Conservation (phyloP, 2,797 vertebrate species). For the Leptodactylus fallax region DNA sequence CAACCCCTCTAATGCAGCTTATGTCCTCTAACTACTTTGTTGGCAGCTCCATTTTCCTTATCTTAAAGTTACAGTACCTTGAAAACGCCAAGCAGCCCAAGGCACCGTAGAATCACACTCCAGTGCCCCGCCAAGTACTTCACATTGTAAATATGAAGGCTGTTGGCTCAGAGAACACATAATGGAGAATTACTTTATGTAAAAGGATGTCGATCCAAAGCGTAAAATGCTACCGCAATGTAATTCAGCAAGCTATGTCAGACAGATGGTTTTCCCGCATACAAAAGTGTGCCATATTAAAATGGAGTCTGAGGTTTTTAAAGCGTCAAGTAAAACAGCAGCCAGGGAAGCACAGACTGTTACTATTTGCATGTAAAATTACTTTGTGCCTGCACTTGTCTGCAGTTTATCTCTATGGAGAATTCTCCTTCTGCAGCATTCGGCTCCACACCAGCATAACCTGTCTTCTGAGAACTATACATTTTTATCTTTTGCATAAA, state of each 20-base stretch:
- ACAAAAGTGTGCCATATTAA: slow-evolving; percentile 1
- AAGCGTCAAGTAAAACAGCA: slow-evolving; percentile 17
- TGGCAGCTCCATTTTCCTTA: background rate
- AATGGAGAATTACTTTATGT: slow-evolving; percentile 10
- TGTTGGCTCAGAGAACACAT: background rate
- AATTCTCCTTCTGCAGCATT: slow-evolving; percentile 27
- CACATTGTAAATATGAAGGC: background rate
- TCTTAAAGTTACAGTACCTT: background rate
- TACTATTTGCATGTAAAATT: slow-evolving; percentile 25
- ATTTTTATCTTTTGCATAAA: slow-evolving; percentile 37
- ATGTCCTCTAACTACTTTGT: background rate
- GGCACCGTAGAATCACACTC: background rate
- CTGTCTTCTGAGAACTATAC: slow-evolving; percentile 17
- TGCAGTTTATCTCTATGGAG: slow-evolving; percentile 20
- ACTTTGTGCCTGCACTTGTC: background rate
- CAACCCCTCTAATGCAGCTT: background rate
- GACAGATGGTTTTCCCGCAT: slow-evolving; percentile 18
- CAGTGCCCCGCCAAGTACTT: background rate
- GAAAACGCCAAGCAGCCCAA: background rate
- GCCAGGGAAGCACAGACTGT: slow-evolving; percentile 18
- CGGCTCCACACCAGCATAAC: background rate
- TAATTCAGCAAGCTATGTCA: background rate
- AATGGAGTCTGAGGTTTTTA: slow-evolving; percentile 20
- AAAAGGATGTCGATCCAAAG: background rate
- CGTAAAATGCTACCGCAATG: slow-evolving; percentile 4